Conservation (phyloP, 2,888 invertebrate genomes). For the Clivina fossor region DNA sequence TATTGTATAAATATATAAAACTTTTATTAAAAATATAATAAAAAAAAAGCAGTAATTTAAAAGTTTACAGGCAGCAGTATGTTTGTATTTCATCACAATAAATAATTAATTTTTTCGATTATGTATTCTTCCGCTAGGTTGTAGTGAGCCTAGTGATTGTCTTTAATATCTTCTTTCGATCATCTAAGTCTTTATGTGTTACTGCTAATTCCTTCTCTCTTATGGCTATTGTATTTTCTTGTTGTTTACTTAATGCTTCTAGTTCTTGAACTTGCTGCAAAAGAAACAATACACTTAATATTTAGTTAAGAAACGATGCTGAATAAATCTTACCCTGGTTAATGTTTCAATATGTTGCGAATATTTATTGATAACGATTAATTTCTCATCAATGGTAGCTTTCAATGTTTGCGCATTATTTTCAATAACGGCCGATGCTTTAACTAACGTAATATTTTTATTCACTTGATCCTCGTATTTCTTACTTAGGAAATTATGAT, state of each 20-base stretch:
- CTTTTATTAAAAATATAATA: too few relatives aligned
- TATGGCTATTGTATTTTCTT: constrained; percentile 39
- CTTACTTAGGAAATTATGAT: constrained; percentile 16
- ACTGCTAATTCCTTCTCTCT: constrained; percentile 44
- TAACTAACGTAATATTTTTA: constrained; percentile 28
- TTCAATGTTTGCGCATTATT: constrained; percentile 11
- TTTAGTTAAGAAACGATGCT: too few relatives aligned
- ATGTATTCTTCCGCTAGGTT: too few relatives aligned
- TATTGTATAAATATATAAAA: too few relatives aligned
- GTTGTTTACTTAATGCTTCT: constrained; percentile 42
- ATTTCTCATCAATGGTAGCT: constrained; percentile 14
- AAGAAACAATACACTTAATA: too few relatives aligned
- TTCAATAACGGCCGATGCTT: constrained; percentile 23
- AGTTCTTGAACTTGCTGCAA: constrained; percentile 46
- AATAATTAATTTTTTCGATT: too few relatives aligned
- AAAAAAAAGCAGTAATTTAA: too few relatives aligned
- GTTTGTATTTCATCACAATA: too few relatives aligned
- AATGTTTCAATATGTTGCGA: constrained; percentile 8
- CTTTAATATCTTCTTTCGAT: constrained; percentile 46
- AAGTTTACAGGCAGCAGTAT: too few relatives aligned
- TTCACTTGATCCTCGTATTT: constrained; percentile 26
- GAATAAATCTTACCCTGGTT: not conserved
- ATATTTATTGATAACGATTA: not conserved
- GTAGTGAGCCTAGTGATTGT: constrained; percentile 48
- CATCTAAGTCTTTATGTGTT: constrained; percentile 42